Evolutionary conservation across 2,888 invertebrate species (phyloP).

Genomic region (Adelognathus sp.): DNA sequence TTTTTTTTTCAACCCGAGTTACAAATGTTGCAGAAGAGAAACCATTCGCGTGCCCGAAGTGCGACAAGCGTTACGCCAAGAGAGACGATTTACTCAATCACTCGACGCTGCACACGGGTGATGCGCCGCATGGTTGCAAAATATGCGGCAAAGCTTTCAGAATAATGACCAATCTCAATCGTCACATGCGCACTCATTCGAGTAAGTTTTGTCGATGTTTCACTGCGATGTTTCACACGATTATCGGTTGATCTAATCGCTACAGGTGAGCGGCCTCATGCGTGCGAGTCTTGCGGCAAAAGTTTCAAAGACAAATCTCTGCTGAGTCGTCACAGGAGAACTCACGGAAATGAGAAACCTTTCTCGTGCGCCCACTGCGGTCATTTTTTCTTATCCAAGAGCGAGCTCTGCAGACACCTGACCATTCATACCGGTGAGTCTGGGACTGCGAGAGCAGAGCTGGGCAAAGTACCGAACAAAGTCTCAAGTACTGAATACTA

Average conservation of each 20-base stretch:
- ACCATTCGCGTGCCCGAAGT: conserved; percentile 83
- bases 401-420: conserved; percentile 80
- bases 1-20: neutral
- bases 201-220: conserved; percentile 80
- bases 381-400: conserved; percentile 79
- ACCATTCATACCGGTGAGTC: conserved; percentile 79
- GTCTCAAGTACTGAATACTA: too few relatives aligned
- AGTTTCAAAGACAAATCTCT: conserved; percentile 78
- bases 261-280: conserved; percentile 77
- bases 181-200: conserved; percentile 87
- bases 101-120: conserved; percentile 82
- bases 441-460: too few relatives aligned
- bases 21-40: conserved; percentile 81
- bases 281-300: conserved; percentile 77
- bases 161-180: conserved; percentile 86
- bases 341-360: conserved; percentile 79
- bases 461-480: too few relatives aligned
- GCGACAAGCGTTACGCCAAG: conserved; percentile 84
- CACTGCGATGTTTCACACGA: neutral
- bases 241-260: conserved; percentile 10
- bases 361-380: conserved; percentile 79
- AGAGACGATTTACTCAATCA: conserved; percentile 85
- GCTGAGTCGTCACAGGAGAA: conserved; percentile 78
- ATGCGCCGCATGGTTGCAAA: conserved; percentile 84
- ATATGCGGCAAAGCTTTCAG: conserved; percentile 87